phyloP scores from a whole-genome alignment of 2,888 invertebrate genomes.

The Apeira syringaria region DNA sequence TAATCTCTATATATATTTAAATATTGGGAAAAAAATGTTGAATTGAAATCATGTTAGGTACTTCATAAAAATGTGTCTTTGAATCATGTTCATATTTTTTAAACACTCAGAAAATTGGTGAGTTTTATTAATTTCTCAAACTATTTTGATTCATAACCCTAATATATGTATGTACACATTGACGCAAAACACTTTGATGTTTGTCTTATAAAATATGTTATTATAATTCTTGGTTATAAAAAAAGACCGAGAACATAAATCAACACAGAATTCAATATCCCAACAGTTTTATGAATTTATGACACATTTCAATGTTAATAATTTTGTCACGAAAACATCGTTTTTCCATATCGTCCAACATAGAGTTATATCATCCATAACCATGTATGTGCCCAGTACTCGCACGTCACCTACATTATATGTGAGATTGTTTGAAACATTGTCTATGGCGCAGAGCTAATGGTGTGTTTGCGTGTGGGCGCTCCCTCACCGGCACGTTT shows the following conservation, averaged over 20 bases:
- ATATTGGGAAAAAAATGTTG: too few species aligned
- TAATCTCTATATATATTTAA: too few species aligned
- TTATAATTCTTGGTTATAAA: conserved; percentile 2
- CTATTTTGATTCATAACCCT: background rate
- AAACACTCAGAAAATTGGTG: too few species aligned
- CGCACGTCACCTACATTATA: conserved; percentile 70
- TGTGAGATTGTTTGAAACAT: conserved; percentile 69
- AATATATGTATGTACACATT: background rate
- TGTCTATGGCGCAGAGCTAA: conserved; percentile 54
- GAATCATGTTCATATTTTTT: too few species aligned
- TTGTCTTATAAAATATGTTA: conserved; percentile 18
- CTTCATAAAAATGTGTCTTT: too few species aligned
- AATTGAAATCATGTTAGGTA: too few species aligned
- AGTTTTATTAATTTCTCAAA: background rate
- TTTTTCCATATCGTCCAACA: conserved; percentile 59
- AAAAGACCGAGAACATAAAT: conserved; percentile 7
- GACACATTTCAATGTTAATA: conserved; percentile 37
- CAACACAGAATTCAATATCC: conserved; percentile 21
- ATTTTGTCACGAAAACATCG: conserved; percentile 37
- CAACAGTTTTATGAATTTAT: conserved; percentile 29
- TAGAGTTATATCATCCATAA: conserved; percentile 67
- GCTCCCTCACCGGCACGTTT: conserved; percentile 49
- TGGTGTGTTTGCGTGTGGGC: conserved; percentile 72
- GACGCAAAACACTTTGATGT: conserved; percentile 19
- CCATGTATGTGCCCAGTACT: too few species aligned